Base-by-base conservation (phyloP, 2,888 invertebrate genomes). In the Cinara cedri region DNA sequence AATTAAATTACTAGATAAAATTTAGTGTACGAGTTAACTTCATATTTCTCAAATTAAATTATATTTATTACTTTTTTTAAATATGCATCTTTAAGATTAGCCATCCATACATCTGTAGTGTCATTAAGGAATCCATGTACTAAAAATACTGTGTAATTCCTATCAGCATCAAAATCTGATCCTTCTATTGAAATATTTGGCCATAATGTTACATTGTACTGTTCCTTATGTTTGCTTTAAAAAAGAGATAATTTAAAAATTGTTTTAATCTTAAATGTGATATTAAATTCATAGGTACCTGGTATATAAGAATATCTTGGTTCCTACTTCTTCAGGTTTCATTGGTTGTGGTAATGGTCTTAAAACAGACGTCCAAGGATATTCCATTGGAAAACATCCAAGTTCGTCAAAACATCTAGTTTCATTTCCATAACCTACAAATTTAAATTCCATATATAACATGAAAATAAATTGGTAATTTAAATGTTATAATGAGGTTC, bases 71-170 rank as follows among this genome's bases (percentile, higher is more conserved):
- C 90, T 88, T 88, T 88, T 82, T 86, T 83, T 24, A 90, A 86
- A 82, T 90, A 88, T 0, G 89, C 89, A 34, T 85, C 85, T 19
- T 89, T 88, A 88, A 91, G 88, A 2, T 89, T 87, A 1, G 82
- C 83, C n/a, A 90, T 87, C 91, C 91, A 91, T 0, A 87, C 85
- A 1, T 88, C 87, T 81, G 88, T 87, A 80, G 90, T 88, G 83
- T 88, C 87, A 74, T 90, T 89, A 85, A 90, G 87, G 83, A 90
- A 91, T 0, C 91, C 91, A 82, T 91, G 91, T 0, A 90, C 87
- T 34, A 91, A 89, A 83, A 91, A 85, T 14, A 90, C 86, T 0
- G 91, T 90, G 82, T 51, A 82, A 1, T 74, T 42, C 14, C 83
- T 81, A 0, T 75, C 66, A 4, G 82, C 70, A 46, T 88, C 85